Base-by-base conservation (phyloP, 2,888 invertebrate species). In the Bellardia bayeri region DNA sequence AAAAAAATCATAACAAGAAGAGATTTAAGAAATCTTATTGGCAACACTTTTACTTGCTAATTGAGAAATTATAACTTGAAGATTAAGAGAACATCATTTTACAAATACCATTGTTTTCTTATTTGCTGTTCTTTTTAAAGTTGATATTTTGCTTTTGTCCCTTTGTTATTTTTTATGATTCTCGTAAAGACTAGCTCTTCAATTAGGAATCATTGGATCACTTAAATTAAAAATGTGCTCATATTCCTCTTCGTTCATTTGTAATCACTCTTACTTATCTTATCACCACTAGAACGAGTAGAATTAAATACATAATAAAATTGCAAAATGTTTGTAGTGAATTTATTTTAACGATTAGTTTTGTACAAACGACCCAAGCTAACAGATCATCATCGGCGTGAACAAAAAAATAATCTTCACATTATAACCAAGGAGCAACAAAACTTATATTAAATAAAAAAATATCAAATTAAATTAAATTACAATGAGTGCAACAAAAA, bases 201-300 rank as follows among this genome's bases (percentile, higher is more conserved):
- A 13, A 14, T 61, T 61, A 61, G 33, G 33, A 2, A 61, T 2
- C 30, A 56, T 56, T 56, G 23, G 56, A 61, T 61, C 61, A 61
- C 61, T 61, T 61, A 1, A 61, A 33, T 33, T 9, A 14, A 42
- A 42, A 66, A 42, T 6, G 9, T 42, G 37, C n/a, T 7, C 7
- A 40, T 14, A 33, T 63, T 13, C 0, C 66, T 66, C 42, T 66
- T 23, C 11, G 16, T 54, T n/a, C 3, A 49, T 11, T 68, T 14
- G n/a, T n/a, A 37, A n/a, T 51, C n/a, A 13, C 58, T 74, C 61
- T 74, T 33, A 49, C 33, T 61, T 64, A 72, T 81, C 81, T 66
- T 81, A 81, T 81, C 81, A 23, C 56, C 37, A 13, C 23, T 40
- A 54, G 5, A 69, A 64, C 16, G n/a, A 61, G n/a, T n/a, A 69